These are phyloP conservation scores for Cygnus atratus DNA, from an alignment of 2,113 vertebrate species.

Conservation along the genomic window DNA sequence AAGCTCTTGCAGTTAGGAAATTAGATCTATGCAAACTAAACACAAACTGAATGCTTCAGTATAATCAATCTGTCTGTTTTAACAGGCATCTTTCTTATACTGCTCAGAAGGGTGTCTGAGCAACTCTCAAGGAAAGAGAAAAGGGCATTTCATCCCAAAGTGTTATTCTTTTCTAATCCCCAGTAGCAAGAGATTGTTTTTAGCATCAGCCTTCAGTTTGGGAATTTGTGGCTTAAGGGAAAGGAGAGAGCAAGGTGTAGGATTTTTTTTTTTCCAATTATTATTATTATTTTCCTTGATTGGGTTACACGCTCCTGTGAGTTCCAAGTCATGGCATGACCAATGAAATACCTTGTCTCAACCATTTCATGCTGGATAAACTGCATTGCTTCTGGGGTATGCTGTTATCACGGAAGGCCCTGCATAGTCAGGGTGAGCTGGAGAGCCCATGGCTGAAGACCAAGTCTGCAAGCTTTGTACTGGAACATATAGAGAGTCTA, in stretches of 20 bases:
- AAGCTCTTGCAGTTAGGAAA: background rate
- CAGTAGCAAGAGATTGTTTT: background rate
- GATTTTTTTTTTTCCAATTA: too few species aligned
- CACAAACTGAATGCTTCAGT: background rate
- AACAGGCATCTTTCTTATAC: background rate
- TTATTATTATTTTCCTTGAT: background rate
- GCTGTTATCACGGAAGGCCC: rapidly evolving
- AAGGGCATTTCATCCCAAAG: background rate
- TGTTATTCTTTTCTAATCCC: background rate
- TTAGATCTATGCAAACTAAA: background rate
- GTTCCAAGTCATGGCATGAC: background rate
- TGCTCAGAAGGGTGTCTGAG: background rate
- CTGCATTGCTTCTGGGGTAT: background rate
- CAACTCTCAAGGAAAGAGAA: background rate
- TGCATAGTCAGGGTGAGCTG: rapidly evolving
- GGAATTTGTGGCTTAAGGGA: background rate
- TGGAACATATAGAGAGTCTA: background rate
- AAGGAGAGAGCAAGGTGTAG: background rate
- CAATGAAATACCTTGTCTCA: background rate
- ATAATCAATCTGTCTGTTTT: background rate
- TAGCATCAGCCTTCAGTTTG: background rate
- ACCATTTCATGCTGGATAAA: background rate
- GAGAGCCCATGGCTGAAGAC: background rate
- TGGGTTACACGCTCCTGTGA: background rate
- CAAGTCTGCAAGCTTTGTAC: background rate